phyloP scores from a whole-genome alignment of 53 echinoderm and acorn worm species.

The Luidia sarsii region DNA sequence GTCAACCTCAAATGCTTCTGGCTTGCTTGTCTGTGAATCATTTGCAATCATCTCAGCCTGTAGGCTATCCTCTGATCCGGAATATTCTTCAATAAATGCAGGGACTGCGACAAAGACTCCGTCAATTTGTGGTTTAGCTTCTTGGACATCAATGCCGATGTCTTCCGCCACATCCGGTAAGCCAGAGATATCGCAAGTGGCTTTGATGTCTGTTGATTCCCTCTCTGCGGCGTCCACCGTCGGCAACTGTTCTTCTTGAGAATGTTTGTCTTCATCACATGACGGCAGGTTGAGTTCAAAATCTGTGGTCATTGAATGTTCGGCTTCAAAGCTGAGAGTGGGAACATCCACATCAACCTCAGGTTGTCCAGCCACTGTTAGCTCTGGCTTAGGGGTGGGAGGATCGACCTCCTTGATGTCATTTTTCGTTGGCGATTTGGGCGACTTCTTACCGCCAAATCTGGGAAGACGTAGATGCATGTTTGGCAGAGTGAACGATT shows the following conservation, averaged over 20 bases:
- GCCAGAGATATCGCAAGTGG: neutral
- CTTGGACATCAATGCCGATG: neutral
- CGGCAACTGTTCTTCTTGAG: neutral
- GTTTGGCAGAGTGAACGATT: constrained; percentile 64
- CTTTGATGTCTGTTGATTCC: neutral
- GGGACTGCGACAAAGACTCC: constrained; percentile 36
- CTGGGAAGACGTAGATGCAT: constrained; percentile 63
- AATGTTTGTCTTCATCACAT: neutral
- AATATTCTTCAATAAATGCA: constrained; percentile 28
- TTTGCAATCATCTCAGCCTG: no score
- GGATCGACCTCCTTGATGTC: constrained; percentile 9
- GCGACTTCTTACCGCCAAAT: constrained; percentile 55
- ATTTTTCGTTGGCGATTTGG: constrained; percentile 27
- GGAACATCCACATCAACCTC: neutral
- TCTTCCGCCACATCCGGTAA: neutral
- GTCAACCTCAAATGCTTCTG: no score
- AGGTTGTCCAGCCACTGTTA: constrained; percentile 6
- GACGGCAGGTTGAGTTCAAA: constrained; percentile 35
- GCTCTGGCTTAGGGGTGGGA: constrained; percentile 20
- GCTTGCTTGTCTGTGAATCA: no score
- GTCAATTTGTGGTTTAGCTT: constrained; percentile 20
- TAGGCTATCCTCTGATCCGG: neutral
- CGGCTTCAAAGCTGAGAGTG: constrained; percentile 3
- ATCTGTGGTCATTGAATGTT: constrained; percentile 3
- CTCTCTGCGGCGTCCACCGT: neutral